Evolutionary conservation across 2,888 invertebrate genomes (phyloP).

Genomic region (Nymphalis polychloros): DNA sequence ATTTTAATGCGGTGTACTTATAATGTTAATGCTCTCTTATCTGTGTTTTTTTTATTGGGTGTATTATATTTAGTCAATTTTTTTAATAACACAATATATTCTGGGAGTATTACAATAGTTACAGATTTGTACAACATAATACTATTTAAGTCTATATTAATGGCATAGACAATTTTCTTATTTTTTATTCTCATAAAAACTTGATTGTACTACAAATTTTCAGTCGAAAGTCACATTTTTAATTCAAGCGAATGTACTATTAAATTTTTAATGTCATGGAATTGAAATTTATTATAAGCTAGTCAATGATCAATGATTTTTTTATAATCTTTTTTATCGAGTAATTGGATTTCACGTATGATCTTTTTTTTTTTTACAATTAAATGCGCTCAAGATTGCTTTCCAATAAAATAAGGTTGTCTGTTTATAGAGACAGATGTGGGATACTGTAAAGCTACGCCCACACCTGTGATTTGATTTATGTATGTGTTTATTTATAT

Average conservation of each 20-base stretch:
- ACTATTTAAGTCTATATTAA: not conserved
- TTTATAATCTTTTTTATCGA: constrained; percentile 5
- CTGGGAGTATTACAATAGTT: too few relatives aligned
- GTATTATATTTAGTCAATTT: constrained; percentile 2
- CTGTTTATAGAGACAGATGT: too few relatives aligned
- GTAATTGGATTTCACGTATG: too few relatives aligned
- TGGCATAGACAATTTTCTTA: not conserved
- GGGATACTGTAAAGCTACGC: too few relatives aligned
- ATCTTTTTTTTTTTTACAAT: too few relatives aligned
- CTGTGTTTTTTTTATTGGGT: constrained; percentile 3
- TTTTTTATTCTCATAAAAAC: not conserved
- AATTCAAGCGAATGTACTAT: too few relatives aligned
- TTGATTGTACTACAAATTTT: not conserved
- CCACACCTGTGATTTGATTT: too few relatives aligned
- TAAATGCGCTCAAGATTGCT: too few relatives aligned
- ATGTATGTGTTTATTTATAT: too few relatives aligned
- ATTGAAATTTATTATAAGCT: not conserved
- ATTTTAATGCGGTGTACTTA: not conserved
- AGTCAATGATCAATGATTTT: not conserved
- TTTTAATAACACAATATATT: not conserved
- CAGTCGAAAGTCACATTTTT: too few relatives aligned
- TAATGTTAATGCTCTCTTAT: constrained; percentile 9
- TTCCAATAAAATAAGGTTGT: too few relatives aligned
- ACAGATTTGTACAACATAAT: too few relatives aligned
- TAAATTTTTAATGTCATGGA: not conserved